Base-by-base conservation (phyloP, 2,113 vertebrate genomes). In the Suncus etruscus region DNA sequence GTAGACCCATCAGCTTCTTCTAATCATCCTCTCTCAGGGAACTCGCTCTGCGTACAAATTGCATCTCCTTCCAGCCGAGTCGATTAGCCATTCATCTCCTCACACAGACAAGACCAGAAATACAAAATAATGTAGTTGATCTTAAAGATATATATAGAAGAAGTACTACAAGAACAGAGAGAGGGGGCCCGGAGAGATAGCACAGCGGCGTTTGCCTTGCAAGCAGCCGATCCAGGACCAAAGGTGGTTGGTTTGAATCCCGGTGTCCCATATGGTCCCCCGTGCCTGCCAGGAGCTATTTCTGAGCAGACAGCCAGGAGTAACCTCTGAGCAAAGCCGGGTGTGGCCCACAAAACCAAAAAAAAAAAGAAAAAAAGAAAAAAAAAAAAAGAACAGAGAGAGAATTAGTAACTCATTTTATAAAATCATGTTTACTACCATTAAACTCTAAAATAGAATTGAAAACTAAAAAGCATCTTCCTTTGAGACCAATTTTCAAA, bases 401-500 rank as follows among this genome's bases (percentile, higher is more conserved):
- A 45, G 9, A 88, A 76, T 63, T 76, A 47, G 39, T 74, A 70
- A 39, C 10, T 50, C 16, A 65, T 63, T 63, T 78, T 50, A 31
- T 61, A 39, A 25, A 69, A 63, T 51, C 48, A 22, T 24, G 51
- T 32, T 89, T 51, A 82, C 22, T 11, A 48, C 83, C 54, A 32
- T 51, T 6, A 61, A 85, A 69, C 20, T 83, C 73, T 82, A 68
- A 90, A 90, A n/a, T 29, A 74, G 83, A 70, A 83, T 8, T 72
- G 31, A 50, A 45, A 80, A 66, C 83, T 79, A 74, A 51, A 58
- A 85, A 87, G 50, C n/a, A 15, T 68, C 18, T 58, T 88, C 20
- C 47, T 91, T 90, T 18, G 78, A 90, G 61, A 32, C 51, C 63
- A 12, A 24, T 61, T 91, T 90, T 61, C 50, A 48, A 45, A 86